A percentile compares a stretch with the other conserved stretches of the same genome.
phyloP scores from a whole-genome alignment of 2,888 invertebrate species.

The Drosophila emarginata region DNA sequence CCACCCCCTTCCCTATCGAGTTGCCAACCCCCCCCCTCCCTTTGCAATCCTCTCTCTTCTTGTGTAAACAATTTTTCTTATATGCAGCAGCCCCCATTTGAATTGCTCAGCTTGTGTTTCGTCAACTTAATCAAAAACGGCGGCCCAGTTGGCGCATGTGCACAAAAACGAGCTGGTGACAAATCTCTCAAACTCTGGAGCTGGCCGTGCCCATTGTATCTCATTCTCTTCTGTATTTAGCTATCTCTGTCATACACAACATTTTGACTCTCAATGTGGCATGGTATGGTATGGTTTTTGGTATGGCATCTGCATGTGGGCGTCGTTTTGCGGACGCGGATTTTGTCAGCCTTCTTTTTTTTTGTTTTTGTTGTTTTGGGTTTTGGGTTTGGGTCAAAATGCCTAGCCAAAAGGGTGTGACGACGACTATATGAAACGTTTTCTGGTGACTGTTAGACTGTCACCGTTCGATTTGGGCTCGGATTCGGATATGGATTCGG shows the following conservation, averaged over 20 bases:
- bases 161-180: slow-evolving; percentile 68
- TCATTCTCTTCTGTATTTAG: slow-evolving; percentile 16
- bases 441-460: slow-evolving; percentile 69
- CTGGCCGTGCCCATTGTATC: slow-evolving; percentile 68
- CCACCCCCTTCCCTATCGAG: not conserved
- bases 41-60: not conserved
- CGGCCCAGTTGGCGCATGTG: slow-evolving; percentile 57
- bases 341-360: slow-evolving; percentile 55
- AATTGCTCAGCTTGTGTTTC: slow-evolving; percentile 58
- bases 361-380: not conserved
- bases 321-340: slow-evolving; percentile 66
- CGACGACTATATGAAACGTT: slow-evolving; percentile 47
- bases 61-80: slow-evolving; percentile 29
- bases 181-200: slow-evolving; percentile 49
- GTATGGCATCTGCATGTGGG: slow-evolving; percentile 72
- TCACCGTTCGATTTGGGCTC: slow-evolving; percentile 33
- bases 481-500: slow-evolving; percentile 34
- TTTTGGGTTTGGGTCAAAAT: slow-evolving; percentile 59
- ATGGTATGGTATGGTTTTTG: not conserved
- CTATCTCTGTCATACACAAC: not conserved
- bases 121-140: slow-evolving; percentile 71
- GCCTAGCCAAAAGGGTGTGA: slow-evolving; percentile 76
- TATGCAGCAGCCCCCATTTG: slow-evolving; percentile 49
- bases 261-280: too few relatives aligned
- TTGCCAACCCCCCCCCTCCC: not conserved